phyloP scores from a whole-genome alignment of 2,888 invertebrate species.

The Leucania comma region DNA sequence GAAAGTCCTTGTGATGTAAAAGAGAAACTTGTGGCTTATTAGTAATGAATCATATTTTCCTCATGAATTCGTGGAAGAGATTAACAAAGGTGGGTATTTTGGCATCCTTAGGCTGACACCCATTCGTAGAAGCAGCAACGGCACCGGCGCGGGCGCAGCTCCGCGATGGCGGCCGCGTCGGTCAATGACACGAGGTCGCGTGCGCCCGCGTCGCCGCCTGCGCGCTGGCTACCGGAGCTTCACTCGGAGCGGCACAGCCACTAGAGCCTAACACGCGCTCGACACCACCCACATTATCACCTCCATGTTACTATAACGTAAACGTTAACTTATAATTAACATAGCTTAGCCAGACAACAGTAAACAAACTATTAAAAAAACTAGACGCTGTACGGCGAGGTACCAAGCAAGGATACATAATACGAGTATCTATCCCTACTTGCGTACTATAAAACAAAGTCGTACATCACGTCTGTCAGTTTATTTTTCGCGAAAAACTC shows the following conservation, averaged over 20 bases:
- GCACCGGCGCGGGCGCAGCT: constrained; percentile 72
- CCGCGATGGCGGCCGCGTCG: constrained; percentile 66
- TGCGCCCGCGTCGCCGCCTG: constrained; percentile 73
- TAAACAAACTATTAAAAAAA: constrained; percentile 45
- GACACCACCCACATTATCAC: constrained; percentile 59
- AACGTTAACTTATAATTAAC: constrained; percentile 59
- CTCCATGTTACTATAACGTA: constrained; percentile 55
- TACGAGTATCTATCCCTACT: no score
- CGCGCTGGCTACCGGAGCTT: constrained; percentile 68
- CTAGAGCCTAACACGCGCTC: constrained; percentile 58
- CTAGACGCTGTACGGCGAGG: neutral
- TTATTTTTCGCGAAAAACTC: no score
- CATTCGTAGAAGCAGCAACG: constrained; percentile 74
- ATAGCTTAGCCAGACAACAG: constrained; percentile 37
- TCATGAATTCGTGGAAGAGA: constrained; percentile 29
- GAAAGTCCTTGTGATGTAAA: constrained; percentile 10
- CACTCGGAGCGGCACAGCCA: constrained; percentile 58
- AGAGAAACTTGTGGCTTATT: constrained; percentile 24
- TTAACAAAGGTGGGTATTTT: constrained; percentile 40
- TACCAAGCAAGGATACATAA: no score
- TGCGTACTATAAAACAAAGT: no score
- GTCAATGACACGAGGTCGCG: constrained; percentile 88
- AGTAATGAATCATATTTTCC: constrained; percentile 29
- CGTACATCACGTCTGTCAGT: no score
- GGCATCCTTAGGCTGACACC: constrained; percentile 74